These are phyloP conservation scores for Podarcis muralis DNA, from an alignment of 2,113 vertebrate species.

Conservation along the genomic window DNA sequence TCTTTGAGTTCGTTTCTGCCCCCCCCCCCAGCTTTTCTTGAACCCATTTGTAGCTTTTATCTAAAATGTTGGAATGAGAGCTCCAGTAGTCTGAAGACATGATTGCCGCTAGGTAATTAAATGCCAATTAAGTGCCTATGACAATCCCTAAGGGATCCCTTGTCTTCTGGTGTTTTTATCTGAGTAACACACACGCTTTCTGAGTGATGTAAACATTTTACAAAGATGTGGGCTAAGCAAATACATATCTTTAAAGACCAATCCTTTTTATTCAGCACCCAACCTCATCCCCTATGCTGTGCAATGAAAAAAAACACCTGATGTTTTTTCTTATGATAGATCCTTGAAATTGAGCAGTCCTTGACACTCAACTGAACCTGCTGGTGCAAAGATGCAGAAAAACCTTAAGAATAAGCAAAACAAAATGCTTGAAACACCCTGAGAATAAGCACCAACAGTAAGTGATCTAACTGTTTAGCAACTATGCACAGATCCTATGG, in stretches of 20 bases:
- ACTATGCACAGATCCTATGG: not conserved
- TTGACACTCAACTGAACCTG: not conserved
- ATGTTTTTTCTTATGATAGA: too few relatives aligned
- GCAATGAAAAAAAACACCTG: too few relatives aligned
- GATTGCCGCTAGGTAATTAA: not conserved
- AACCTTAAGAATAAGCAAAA: not conserved
- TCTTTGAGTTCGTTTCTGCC: not conserved
- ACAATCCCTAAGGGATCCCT: not conserved
- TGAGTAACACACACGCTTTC: not conserved
- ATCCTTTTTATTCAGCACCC: not conserved
- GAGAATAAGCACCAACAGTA: not conserved
- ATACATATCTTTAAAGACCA: not conserved
- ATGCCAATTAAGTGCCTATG: not conserved
- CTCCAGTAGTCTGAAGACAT: not conserved
- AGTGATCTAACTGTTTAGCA: too few relatives aligned
- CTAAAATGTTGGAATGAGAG: not conserved
- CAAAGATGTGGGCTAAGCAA: not conserved
- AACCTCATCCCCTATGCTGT: not conserved
- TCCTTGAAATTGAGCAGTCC: too few relatives aligned
- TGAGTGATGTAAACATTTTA: not conserved
- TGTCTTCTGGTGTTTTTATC: not conserved
- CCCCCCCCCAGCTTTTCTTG: not conserved
- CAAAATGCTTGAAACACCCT: not conserved
- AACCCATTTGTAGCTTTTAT: not conserved
- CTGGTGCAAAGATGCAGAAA: not conserved